Evolutionary conservation across 1,140 invertebrate genomes (phyloP), one percentile per base, ranked within the genome.

Genomic region (Brachionus angularis): DNA sequence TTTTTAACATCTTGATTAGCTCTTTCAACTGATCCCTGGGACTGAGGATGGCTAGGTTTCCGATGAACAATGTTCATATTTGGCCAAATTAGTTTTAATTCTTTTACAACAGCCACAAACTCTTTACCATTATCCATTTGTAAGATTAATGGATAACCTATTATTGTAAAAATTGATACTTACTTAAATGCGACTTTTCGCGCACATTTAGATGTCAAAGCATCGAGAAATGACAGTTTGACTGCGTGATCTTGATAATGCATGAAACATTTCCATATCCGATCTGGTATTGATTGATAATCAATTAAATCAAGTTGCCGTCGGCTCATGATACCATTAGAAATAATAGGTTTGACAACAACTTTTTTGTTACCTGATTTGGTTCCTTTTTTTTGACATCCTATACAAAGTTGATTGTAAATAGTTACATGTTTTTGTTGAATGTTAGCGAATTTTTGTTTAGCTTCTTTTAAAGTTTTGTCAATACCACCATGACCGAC

Each of bases 211-310:
- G 71, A 27, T 74, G 73, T 78, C 10, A 84, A 71, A 25, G 80
- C 75, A 23, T 76, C 73, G 12, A 83, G 73, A 73, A 77, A 71
- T 55, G 77, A 74, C 75, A 82, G 84, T 75, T 84, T 84, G 0
- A 79, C 83, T 27, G 81, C 74, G 72, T 84, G 79, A 69, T 83
- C 78, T 76, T 83, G 80, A 74, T 84, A 75, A 33, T 69, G 71
- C 52, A 75, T 31, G 10, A 75, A 74, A 42, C 34, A 73, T 42
- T 74, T 74, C 67, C 55, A 72, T 46, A 62, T 33, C 1, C 42
- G 21, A 42, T 73, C 44, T 5, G 58, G 12, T 21, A 42, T 44
- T 21, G 74, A 73, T 12, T 72, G 71, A 31, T 55, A 33, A 33
- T 74, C 72, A n/a, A 73, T 72, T 4, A 74, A 33, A 44, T 74